Base-by-base conservation (phyloP, 2,797 vertebrate species). In the Labroides dimidiatus region DNA sequence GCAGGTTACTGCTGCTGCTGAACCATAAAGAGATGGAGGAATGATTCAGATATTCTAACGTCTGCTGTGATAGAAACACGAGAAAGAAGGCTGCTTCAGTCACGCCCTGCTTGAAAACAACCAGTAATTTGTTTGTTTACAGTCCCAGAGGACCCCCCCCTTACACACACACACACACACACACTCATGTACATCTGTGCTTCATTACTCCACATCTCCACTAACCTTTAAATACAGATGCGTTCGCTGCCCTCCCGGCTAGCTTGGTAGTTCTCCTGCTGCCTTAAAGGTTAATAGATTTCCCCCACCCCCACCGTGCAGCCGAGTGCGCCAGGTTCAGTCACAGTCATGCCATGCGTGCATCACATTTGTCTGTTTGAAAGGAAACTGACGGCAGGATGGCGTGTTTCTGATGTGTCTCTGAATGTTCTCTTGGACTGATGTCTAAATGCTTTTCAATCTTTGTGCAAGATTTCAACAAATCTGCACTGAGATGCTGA, bases 241-340 rank as follows among this genome's bases (percentile, higher is more conserved):
- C 82, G 69, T 83, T 76, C 62, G 53, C 88, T 77, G 52, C 71
- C 82, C 80, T 81, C 76, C 82, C 19, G 42, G 73, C 74, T 54
- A 55, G 76, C 69, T 69, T 65, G 42, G 51, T 76, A 79, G 55
- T 82, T 78, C 87, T 84, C 80, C 83, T 83, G 80, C 89, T 80
- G 59, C 69, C 86, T 81, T 84, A 92, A 93, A 93, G 91, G 93
- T 93, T 93, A 93, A 93, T 93, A 89, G 88, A 91, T 93, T 91
- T 88, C 84, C 80, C 82, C 79, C 62, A n/a, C 75, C 71, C 75
- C 60, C 54, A 73, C 79, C 78, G 80, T 89, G 82, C 75, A 81
- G 43, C 23, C 33, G 67, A 78, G 83, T 63, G 58, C 47, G 56
- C 27, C 49, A 9, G 33, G 59, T 72, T 72, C 30, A 51, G 69